Evolutionary conservation across 2,797 vertebrate species (phyloP).

Genomic region (Hydrophis major): DNA sequence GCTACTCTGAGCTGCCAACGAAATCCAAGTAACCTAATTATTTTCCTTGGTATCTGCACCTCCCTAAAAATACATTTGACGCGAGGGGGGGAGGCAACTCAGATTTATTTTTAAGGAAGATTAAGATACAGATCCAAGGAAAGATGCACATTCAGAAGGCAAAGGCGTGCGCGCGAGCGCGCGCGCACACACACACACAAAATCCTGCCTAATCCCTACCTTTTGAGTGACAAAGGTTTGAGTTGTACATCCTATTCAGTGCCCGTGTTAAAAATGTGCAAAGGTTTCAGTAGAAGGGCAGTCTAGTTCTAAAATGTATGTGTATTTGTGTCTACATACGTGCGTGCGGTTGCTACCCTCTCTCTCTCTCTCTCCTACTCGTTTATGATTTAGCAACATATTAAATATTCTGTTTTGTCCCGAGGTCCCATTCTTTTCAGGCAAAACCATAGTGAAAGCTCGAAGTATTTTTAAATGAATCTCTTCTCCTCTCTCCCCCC

Average conservation of each 20-base stretch:
- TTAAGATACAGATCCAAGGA: constrained; percentile 45
- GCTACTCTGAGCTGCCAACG: constrained; percentile 61
- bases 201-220: constrained; percentile 28
- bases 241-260: constrained; percentile 37
- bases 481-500: too few species aligned
- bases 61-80: constrained; percentile 72
- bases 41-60: constrained; percentile 69
- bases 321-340: neutral
- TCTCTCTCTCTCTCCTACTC: constrained; percentile 7
- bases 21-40: constrained; percentile 74
- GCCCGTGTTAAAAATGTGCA: neutral
- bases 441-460: constrained; percentile 9
- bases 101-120: constrained; percentile 63
- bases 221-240: constrained; percentile 36
- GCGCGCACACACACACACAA: neutral
- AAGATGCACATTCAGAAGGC: constrained; percentile 37
- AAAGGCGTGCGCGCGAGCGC: constrained; percentile 5
- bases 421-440: constrained; percentile 6
- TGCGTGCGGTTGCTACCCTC: constrained; percentile 49
- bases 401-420: constrained; percentile 49
- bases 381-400: constrained; percentile 11
- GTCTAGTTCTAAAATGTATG: constrained; percentile 44
- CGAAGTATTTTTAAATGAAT: constrained; percentile 31
- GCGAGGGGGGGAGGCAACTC: neutral
- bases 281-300: constrained; percentile 62